Evolutionary conservation across 1,140 invertebrate species (phyloP), one percentile per base, ranked within the genome.

Genomic region (Meloidogyne hapla): DNA sequence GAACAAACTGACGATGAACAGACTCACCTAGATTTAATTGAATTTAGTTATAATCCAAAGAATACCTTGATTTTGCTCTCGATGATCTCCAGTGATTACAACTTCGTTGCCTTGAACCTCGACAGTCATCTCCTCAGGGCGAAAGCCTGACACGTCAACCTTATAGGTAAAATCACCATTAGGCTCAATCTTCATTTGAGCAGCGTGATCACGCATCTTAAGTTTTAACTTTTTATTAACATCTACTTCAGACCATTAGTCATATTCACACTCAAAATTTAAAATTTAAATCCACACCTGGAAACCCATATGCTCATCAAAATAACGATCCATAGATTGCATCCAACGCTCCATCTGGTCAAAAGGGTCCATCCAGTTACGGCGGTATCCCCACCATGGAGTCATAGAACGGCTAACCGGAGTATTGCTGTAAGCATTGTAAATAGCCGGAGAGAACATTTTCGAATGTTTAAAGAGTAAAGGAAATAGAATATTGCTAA

Each of bases 101-200:
- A 78, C 42, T n/a, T 78, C 61, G 23, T 78, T 61, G 23, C 77
- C 77, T n/a, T 66, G 61, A 45, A 78, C 33, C 25, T 78, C 69
- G 18, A 78, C 77, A 2, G 80, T 69, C 33, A 78, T 13, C 25
- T 78, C 75, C 28, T 78, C 68, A 33, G 74, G 74, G 15, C 68
- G 62, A 23, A 77, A 78, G 1, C 77, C 77, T 9, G 40, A 56
- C 9, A 68, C 75, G 25, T 77, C 75, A 10, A 77, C 76, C 15
- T 66, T 77, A 28, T 77, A 77, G 21, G 40, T 40, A 15, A 77
- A 77, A 23, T 77, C 45, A 21, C 76, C 76, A 26, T n/a, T 45
- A 28, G 45, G 25, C 40, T 45, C 25, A 26, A 70, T 33, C 45
- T n/a, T 40, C 69, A 70, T 15, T 61, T 70, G 33, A 4, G 69